Percentiles rank a stretch among this genome's conserved stretches.
These are phyloP conservation scores for Micropterix aruncella DNA, from an alignment of 2,888 invertebrate species.

Conservation along the genomic window DNA sequence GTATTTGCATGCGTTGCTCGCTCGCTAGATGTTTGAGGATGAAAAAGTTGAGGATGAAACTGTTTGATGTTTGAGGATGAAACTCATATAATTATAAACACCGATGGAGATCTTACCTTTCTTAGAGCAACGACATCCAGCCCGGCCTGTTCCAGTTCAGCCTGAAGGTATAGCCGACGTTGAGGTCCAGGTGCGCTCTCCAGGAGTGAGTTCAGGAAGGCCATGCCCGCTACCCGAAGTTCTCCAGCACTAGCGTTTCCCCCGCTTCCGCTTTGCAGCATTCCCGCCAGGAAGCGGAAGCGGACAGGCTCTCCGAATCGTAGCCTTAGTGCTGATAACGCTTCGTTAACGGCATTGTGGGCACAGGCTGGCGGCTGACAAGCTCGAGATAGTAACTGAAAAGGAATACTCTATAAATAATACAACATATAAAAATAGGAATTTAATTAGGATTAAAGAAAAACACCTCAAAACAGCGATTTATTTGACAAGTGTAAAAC, in stretches of 20 bases:
- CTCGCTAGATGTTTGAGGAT: too few species aligned
- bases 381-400: slow-evolving; percentile 69
- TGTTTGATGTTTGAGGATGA: too few species aligned
- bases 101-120: slow-evolving; percentile 32
- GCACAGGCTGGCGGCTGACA: slow-evolving; percentile 63
- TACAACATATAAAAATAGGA: too few species aligned
- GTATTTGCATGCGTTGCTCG: too few species aligned
- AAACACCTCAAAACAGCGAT: too few species aligned
- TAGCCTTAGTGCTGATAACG: slow-evolving; percentile 74
- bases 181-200: slow-evolving; percentile 63
- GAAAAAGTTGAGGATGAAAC: too few species aligned
- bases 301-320: slow-evolving; percentile 86
- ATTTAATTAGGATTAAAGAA: too few species aligned
- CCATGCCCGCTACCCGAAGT: slow-evolving; percentile 64
- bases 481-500: too few species aligned
- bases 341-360: slow-evolving; percentile 79
- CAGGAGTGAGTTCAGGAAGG: slow-evolving; percentile 73
- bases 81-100: too few species aligned
- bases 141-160: slow-evolving; percentile 71
- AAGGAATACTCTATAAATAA: too few species aligned
- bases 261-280: slow-evolving; percentile 67
- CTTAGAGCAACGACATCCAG: slow-evolving; percentile 49
- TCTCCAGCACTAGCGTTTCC: slow-evolving; percentile 45
- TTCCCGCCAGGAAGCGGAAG: slow-evolving; percentile 81
- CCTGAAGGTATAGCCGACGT: slow-evolving; percentile 70